A percentile compares a stretch with the other conserved stretches of the same genome.
Conservation (phyloP, 2,797 vertebrate genomes). For the Lindbergichthys nudifrons region DNA sequence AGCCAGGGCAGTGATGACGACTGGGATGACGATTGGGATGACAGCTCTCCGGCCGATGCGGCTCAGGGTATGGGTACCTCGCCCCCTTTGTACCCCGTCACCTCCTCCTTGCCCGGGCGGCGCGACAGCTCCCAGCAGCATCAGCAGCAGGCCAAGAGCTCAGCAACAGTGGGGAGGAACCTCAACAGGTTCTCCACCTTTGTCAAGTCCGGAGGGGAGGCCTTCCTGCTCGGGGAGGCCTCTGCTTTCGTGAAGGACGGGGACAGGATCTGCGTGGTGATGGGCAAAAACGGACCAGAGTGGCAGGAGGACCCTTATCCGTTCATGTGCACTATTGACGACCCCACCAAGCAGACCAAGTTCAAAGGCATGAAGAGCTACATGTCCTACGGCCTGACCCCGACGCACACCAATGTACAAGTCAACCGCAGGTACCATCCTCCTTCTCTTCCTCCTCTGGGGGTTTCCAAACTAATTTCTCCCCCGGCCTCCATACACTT, state of each 20-base stretch:
- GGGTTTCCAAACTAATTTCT: constrained; percentile 49
- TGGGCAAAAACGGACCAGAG: constrained; percentile 90
- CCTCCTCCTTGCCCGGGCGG: constrained; percentile 76
- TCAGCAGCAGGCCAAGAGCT: constrained; percentile 89
- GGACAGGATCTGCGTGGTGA: constrained; percentile 91
- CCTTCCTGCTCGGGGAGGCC: constrained; percentile 94
- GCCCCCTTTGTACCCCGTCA: constrained; percentile 72
- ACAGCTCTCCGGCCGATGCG: constrained; percentile 83
- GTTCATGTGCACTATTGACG: constrained; percentile 93
- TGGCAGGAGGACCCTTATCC: constrained; percentile 95
- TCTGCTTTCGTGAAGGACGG: constrained; percentile 92
- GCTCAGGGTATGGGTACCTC: constrained; percentile 70
- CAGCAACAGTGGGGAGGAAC: constrained; percentile 92
- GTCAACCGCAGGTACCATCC: constrained; percentile 91
- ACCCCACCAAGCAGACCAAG: constrained; percentile 98
- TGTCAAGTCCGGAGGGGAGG: constrained; percentile 95
- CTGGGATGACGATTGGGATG: constrained; percentile 95
- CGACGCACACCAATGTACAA: constrained; percentile 90
- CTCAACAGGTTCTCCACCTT: constrained; percentile 97
- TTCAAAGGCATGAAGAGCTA: constrained; percentile 99
- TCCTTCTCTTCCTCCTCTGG: neutral
- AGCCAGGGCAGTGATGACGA: constrained; percentile 89
- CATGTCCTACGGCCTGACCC: constrained; percentile 95
- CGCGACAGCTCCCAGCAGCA: constrained; percentile 74
- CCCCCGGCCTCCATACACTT: neutral